A percentile compares a stretch with the other conserved stretches of the same genome.
These are phyloP conservation scores for Corythoichthys haematopterus DNA, from an alignment of 2,113 vertebrate genomes.

Conservation along the genomic window DNA sequence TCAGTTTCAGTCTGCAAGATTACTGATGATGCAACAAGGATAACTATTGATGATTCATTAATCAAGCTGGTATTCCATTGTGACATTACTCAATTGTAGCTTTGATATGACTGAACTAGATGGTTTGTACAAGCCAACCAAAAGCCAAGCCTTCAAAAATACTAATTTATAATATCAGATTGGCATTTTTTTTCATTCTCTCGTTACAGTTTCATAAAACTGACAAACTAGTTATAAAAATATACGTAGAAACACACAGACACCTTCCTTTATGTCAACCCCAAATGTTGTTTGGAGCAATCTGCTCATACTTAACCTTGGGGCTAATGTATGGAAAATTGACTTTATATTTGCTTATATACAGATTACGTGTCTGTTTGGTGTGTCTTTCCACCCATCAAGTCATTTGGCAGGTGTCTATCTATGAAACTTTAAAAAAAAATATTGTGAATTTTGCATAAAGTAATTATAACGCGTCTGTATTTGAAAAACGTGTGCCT, in stretches of 20 bases:
- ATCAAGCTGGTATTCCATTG: constrained; percentile 8
- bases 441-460: too few relatives aligned
- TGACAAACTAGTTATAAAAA: not conserved
- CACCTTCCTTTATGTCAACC: constrained; percentile 1
- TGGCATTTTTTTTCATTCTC: not conserved
- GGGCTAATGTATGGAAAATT: not conserved
- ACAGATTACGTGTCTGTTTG: not conserved
- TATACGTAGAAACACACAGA: not conserved
- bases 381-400: not conserved
- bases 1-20: constrained; percentile 6
- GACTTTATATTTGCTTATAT: not conserved
- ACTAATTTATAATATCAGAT: not conserved
- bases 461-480: too few relatives aligned
- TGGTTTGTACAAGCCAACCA: constrained; percentile 15
- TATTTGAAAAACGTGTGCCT: not conserved
- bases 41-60: constrained; percentile 15
- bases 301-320: constrained; percentile 16
- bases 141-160: constrained; percentile 9
- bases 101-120: not conserved
- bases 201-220: not conserved
- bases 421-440: not conserved
- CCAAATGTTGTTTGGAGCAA: constrained; percentile 5
- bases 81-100: not conserved
- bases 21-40: constrained; percentile 15
- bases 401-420: not conserved